Percentiles rank a stretch among this genome's conserved stretches.
Evolutionary conservation across 1,140 invertebrate genomes (phyloP).

Genomic region (Bombus soroeensis): DNA sequence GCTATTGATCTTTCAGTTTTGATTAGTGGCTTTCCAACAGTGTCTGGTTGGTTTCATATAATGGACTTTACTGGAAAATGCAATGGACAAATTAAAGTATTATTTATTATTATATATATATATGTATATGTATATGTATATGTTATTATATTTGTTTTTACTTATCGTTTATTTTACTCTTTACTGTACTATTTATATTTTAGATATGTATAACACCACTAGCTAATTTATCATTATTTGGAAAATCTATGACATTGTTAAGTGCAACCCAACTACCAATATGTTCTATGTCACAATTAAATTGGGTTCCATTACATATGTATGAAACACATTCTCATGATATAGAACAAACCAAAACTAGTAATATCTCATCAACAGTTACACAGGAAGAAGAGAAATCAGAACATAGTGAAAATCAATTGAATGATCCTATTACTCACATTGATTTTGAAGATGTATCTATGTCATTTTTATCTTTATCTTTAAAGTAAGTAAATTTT

Average conservation of each 20-base stretch:
- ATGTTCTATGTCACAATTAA: conserved; percentile 49
- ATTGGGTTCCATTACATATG: conserved; percentile 47
- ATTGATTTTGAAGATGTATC: conserved; percentile 73
- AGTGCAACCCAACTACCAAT: conserved; percentile 40
- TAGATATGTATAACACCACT: conserved; percentile 83
- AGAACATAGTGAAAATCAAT: conserved; percentile 18
- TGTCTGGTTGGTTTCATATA: conserved; percentile 86
- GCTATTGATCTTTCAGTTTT: conserved; percentile 84
- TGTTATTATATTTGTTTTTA: conserved; percentile 35
- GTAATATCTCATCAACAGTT: conserved; percentile 18
- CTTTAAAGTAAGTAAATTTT: conserved; percentile 73
- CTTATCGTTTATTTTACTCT: not conserved
- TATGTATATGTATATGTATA: conserved; percentile 45
- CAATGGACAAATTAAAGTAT: conserved; percentile 85
- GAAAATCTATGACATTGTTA: conserved; percentile 45
- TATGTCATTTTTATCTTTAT: conserved; percentile 77
- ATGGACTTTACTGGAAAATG: conserved; percentile 85
- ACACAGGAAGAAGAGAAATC: conserved; percentile 20
- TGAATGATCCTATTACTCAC: conserved; percentile 47
- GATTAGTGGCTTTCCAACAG: conserved; percentile 80
- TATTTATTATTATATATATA: not conserved
- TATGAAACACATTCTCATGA: conserved; percentile 28
- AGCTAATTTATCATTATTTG: conserved; percentile 77
- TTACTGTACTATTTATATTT: conserved; percentile 47
- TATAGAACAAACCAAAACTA: conserved; percentile 5